Evolutionary conservation across 2,113 vertebrate species (phyloP).

Genomic region (Limnothrissa miodon): DNA sequence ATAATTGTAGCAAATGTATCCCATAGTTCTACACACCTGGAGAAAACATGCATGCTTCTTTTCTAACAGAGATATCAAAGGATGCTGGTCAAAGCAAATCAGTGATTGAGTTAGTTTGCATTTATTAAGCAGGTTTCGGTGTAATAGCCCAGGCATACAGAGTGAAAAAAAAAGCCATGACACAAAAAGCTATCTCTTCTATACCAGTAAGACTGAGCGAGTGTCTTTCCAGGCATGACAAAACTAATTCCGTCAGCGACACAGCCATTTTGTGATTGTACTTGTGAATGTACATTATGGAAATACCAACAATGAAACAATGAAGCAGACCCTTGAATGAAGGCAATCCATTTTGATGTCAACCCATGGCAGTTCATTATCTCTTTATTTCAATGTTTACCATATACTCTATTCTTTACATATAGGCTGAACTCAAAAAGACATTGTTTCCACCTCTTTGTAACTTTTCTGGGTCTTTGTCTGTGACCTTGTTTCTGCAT

Average conservation of each 20-base stretch:
- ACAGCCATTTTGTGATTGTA: not conserved
- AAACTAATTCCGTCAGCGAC: not conserved
- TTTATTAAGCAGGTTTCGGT: slow-evolving; percentile 16
- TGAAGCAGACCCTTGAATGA: slow-evolving; percentile 3
- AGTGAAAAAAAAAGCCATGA: slow-evolving; percentile 1
- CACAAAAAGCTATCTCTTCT: slow-evolving; percentile 5
- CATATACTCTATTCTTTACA: slow-evolving; percentile 33
- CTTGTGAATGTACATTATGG: not conserved
- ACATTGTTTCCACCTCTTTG: slow-evolving; percentile 22
- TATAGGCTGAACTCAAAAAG: not conserved
- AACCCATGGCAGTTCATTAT: not conserved
- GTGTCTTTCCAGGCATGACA: not conserved
- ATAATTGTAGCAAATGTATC: slow-evolving; percentile 54
- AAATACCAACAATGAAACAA: not conserved
- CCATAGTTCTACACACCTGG: slow-evolving; percentile 49
- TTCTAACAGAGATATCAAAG: slow-evolving; percentile 52
- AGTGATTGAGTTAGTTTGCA: slow-evolving; percentile 9
- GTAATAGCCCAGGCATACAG: slow-evolving; percentile 16
- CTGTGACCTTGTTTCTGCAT: not conserved
- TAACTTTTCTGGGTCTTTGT: slow-evolving; percentile 9
- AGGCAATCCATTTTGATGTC: slow-evolving; percentile 23
- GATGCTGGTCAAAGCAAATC: slow-evolving; percentile 43
- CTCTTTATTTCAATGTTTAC: slow-evolving; percentile 6
- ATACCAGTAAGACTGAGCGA: not conserved
- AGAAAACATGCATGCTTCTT: slow-evolving; percentile 66